These are phyloP conservation scores for Musca domestica DNA, from an alignment of 1,140 invertebrate genomes.

Conservation along the genomic window DNA sequence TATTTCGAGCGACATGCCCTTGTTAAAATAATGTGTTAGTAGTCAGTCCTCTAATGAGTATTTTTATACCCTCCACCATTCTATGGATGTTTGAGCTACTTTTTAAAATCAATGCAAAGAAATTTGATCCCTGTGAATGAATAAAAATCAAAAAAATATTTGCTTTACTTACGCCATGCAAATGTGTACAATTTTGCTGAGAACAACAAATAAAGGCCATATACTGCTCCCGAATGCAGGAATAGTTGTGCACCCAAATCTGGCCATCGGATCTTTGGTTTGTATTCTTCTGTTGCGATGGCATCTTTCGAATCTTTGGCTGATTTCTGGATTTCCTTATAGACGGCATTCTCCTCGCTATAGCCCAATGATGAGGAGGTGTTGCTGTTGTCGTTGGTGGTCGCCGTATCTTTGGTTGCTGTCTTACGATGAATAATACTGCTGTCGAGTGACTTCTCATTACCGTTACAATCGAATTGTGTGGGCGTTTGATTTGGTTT, in stretches of 20 bases:
- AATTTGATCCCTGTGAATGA: too few relatives aligned
- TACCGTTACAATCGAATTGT: constrained; percentile 13
- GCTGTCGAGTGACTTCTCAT: neutral
- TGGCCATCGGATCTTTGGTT: constrained; percentile 66
- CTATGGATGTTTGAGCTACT: too few relatives aligned
- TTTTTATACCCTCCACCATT: too few relatives aligned
- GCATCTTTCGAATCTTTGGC: neutral
- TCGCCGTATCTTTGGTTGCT: constrained; percentile 26
- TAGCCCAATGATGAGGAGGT: constrained; percentile 35
- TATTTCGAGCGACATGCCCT: too few relatives aligned
- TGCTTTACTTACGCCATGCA: constrained; percentile 69
- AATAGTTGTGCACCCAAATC: constrained; percentile 67
- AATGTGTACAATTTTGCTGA: constrained; percentile 65
- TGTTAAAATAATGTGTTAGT: too few relatives aligned
- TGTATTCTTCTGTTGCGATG: constrained; percentile 52
- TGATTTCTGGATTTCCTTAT: constrained; percentile 37
- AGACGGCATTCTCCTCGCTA: constrained; percentile 47
- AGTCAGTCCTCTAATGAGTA: too few relatives aligned
- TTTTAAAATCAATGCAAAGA: too few relatives aligned
- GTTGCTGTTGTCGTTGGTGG: too few relatives aligned
- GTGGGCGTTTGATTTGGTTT: constrained; percentile 23
- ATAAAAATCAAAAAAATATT: too few relatives aligned
- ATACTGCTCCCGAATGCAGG: constrained; percentile 67
- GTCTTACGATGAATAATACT: constrained; percentile 34
- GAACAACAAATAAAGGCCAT: constrained; percentile 67